These are phyloP conservation scores for Sternotherus odoratus DNA, from an alignment of 2,797 vertebrate genomes.

Conservation along the genomic window DNA sequence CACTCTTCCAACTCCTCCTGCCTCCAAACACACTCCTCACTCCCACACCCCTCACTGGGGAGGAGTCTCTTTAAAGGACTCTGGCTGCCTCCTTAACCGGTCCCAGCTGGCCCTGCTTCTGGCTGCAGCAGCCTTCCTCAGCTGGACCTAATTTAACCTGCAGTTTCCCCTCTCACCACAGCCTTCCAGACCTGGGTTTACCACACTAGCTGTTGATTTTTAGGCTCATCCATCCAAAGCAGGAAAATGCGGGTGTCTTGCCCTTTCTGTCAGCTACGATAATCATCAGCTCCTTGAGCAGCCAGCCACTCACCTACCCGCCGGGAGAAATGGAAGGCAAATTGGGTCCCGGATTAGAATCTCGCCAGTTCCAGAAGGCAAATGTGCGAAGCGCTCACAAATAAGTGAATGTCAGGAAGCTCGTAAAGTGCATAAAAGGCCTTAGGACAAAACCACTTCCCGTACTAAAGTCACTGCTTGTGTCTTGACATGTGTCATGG, in stretches of 20 bases:
- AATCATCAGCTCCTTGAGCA: background rate
- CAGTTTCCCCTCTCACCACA: too few species aligned
- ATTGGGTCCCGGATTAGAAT: background rate
- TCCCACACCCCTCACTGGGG: too few species aligned
- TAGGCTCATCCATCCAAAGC: conserved; percentile 48
- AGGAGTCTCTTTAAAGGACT: too few species aligned
- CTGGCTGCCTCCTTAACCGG: too few species aligned
- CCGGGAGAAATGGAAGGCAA: background rate
- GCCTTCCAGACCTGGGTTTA: too few species aligned
- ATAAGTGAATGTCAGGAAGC: rapidly evolving
- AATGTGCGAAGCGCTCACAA: rapidly evolving
- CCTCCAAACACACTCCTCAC: too few species aligned
- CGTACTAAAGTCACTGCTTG: rapidly evolving
- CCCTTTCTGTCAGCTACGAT: conserved; percentile 64
- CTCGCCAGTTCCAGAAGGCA: rapidly evolving
- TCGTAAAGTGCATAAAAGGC: background rate
- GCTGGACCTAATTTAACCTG: too few species aligned
- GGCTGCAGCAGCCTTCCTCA: too few species aligned
- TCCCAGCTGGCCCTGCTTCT: too few species aligned
- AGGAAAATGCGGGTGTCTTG: conserved; percentile 42
- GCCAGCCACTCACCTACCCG: background rate
- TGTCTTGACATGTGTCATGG: too few species aligned
- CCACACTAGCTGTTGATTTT: conserved; percentile 55
- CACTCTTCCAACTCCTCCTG: too few species aligned
- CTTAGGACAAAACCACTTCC: rapidly evolving